These are phyloP conservation scores for Ptychochromis oligacanthus DNA, from an alignment of 2,113 vertebrate species.

Conservation along the genomic window DNA sequence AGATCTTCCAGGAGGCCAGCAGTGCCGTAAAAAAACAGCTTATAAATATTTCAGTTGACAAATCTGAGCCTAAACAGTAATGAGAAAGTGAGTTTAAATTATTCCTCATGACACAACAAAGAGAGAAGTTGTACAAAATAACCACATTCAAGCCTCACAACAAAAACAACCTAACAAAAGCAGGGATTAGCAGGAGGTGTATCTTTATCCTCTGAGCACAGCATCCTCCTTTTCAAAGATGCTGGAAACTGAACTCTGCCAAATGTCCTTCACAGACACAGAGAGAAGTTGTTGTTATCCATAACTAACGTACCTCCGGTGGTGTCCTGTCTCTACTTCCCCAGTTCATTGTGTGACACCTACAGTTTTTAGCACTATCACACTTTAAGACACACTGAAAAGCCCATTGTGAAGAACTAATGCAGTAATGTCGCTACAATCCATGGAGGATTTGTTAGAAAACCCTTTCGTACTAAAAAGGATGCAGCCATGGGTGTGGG, in stretches of 20 bases:
- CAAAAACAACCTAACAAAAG: constrained; percentile 10
- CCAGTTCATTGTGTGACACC: constrained; percentile 1
- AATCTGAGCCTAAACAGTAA: neutral
- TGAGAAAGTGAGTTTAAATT: neutral
- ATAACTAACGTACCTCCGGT: constrained; percentile 36
- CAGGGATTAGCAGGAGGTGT: constrained; percentile 11
- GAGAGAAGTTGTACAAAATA: neutral
- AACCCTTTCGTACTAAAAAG: constrained; percentile 34
- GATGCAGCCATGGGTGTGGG: constrained; percentile 25
- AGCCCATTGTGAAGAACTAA: constrained; percentile 16
- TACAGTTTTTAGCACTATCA: constrained; percentile 15
- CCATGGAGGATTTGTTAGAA: constrained; percentile 35
- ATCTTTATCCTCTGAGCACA: neutral
- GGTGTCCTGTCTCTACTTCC: constrained; percentile 29
- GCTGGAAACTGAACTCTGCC: constrained; percentile 20
- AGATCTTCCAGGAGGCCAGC: neutral
- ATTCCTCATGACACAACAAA: constrained; percentile 7
- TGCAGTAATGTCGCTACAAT: constrained; percentile 30
- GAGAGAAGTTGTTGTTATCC: constrained; percentile 17
- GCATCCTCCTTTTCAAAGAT: constrained; percentile 29
- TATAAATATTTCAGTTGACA: constrained; percentile 7
- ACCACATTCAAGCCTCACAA: neutral
- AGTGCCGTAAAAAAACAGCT: constrained; percentile 3
- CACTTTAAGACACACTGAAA: constrained; percentile 18
- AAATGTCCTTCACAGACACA: constrained; percentile 28